Conservation (phyloP, 2,888 invertebrate genomes). For the Lamellibrachia columna region DNA sequence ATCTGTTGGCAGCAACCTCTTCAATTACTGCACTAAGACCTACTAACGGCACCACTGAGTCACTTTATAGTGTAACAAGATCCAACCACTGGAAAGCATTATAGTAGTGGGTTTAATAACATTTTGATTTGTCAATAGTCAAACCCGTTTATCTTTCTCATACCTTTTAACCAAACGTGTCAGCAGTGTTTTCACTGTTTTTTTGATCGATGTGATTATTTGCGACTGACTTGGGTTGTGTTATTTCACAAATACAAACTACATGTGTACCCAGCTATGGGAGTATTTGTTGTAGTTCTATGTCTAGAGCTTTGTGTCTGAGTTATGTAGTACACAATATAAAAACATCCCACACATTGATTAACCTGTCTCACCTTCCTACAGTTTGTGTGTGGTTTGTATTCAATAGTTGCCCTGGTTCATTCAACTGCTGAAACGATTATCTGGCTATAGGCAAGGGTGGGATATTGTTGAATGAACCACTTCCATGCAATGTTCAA, state of each 20-base stretch:
- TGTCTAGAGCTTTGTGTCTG: background rate
- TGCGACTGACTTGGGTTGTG: background rate
- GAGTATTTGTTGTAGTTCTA: background rate
- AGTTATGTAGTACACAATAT: background rate
- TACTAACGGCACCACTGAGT: background rate
- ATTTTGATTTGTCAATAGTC: background rate
- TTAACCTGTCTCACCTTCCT: background rate
- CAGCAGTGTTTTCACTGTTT: background rate
- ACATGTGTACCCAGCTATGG: background rate
- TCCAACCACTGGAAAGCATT: background rate
- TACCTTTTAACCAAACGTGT: background rate
- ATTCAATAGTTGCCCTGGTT: background rate
- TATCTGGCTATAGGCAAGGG: background rate
- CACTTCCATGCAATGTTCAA: no score
- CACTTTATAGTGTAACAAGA: background rate
- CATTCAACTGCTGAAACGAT: background rate
- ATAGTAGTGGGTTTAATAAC: background rate
- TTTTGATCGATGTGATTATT: background rate
- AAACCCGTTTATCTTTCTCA: background rate
- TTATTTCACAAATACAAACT: background rate
- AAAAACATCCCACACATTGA: background rate
- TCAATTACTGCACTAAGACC: background rate
- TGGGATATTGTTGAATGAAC: no score
- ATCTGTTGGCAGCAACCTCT: no score
- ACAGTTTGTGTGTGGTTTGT: background rate